Evolutionary conservation across 2,888 invertebrate species (phyloP).

Genomic region (Melitaea athalia): DNA sequence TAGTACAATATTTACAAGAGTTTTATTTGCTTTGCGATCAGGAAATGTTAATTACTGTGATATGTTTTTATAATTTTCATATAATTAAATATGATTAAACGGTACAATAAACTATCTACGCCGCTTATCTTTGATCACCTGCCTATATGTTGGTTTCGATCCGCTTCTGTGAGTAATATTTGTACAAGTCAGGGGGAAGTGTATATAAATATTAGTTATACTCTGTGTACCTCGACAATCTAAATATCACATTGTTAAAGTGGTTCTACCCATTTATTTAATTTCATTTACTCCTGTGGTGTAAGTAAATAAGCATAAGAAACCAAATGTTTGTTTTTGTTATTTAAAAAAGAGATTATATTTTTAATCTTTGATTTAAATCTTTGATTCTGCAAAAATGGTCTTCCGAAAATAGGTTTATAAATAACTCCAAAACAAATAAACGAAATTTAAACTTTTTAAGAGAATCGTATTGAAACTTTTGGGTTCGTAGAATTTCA

Average conservation of each 20-base stretch:
- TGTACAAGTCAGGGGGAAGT: background rate
- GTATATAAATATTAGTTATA: too few relatives aligned
- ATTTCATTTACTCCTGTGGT: too few relatives aligned
- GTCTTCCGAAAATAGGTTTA: background rate
- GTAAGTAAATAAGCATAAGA: too few relatives aligned
- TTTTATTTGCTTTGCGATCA: constrained; percentile 10
- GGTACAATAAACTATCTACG: too few relatives aligned
- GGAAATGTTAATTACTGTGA: constrained; percentile 13
- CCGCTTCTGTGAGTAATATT: background rate
- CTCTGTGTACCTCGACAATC: too few relatives aligned
- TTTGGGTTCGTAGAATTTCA: constrained; percentile 16
- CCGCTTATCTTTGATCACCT: background rate
- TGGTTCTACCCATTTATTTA: too few relatives aligned
- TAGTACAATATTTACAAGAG: background rate
- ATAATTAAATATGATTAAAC: background rate
- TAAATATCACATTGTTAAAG: too few relatives aligned
- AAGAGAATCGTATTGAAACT: constrained; percentile 6
- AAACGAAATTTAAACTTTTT: background rate
- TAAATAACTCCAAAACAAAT: background rate
- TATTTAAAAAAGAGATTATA: too few relatives aligned
- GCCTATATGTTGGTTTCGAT: background rate
- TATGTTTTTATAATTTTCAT: constrained; percentile 14
- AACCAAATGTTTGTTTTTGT: too few relatives aligned
- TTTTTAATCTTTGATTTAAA: too few relatives aligned
- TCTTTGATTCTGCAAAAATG: too few relatives aligned